Conservation (phyloP, 2,113 vertebrate genomes). For the Lanius collurio region DNA sequence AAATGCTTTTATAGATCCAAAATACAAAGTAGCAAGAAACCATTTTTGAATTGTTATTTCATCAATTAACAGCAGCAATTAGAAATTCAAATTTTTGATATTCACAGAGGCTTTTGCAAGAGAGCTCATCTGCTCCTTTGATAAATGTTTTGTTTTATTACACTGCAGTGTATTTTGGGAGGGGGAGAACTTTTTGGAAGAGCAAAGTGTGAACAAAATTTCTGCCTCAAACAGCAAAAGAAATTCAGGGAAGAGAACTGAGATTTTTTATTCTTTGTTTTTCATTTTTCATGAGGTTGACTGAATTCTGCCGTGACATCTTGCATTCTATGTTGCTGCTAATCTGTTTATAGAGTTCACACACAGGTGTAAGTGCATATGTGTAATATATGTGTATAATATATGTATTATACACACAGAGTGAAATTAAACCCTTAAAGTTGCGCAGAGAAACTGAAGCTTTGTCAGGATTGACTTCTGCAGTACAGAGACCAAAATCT, state of each 20-base stretch:
- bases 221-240: not conserved
- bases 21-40: not conserved
- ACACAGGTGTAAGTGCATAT: accelerated
- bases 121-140: not conserved
- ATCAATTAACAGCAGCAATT: not conserved
- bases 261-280: not conserved
- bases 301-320: not conserved
- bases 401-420: not conserved
- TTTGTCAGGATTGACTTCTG: not conserved
- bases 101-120: not conserved
- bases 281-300: not conserved
- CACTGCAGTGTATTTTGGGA: not conserved
- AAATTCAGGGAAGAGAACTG: not conserved
- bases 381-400: not conserved
- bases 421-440: not conserved
- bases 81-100: not conserved
- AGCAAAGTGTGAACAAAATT: not conserved
- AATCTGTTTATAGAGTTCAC: not conserved
- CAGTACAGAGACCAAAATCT: not conserved
- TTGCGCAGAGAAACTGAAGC: not conserved
- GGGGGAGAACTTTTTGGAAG: not conserved
- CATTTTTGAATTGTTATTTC: not conserved
- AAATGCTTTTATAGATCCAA: not conserved
- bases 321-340: not conserved
- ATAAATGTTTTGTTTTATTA: not conserved